Conservation (phyloP, 2,113 vertebrate species). For the Formicarius rufipectus region DNA sequence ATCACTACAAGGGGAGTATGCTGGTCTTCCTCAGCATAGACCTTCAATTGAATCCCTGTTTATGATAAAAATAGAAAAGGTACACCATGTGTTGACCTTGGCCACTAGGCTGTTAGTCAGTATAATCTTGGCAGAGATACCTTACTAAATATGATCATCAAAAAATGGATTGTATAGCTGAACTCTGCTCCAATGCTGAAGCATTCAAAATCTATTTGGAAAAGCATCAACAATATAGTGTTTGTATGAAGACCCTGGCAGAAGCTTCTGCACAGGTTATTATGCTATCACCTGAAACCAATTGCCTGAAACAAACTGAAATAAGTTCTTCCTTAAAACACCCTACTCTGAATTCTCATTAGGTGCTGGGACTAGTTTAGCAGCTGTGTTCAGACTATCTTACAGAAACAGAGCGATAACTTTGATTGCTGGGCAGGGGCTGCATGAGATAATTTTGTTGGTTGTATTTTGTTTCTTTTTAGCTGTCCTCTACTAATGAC, state of each 20-base stretch:
- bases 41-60: background rate
- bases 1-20: background rate
- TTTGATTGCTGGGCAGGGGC: background rate
- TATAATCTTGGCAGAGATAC: conserved; percentile 3
- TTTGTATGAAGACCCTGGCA: background rate
- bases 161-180: conserved; percentile 47
- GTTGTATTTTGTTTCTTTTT: background rate
- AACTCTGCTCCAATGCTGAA: conserved; percentile 23
- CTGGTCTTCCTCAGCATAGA: background rate
- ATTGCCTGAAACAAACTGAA: conserved; percentile 34
- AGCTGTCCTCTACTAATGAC: background rate
- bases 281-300: conserved; percentile 18
- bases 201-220: conserved; percentile 46
- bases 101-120: background rate
- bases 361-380: background rate
- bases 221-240: conserved; percentile 17
- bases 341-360: background rate
- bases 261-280: conserved; percentile 23
- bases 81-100: background rate
- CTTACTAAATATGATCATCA: conserved; percentile 34
- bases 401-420: background rate
- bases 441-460: background rate
- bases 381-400: background rate
- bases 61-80: conserved; percentile 1
- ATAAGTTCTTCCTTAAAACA: conserved; percentile 9